Evolutionary conservation across 1,140 invertebrate species (phyloP).

Genomic region (Drosophila elegans): DNA sequence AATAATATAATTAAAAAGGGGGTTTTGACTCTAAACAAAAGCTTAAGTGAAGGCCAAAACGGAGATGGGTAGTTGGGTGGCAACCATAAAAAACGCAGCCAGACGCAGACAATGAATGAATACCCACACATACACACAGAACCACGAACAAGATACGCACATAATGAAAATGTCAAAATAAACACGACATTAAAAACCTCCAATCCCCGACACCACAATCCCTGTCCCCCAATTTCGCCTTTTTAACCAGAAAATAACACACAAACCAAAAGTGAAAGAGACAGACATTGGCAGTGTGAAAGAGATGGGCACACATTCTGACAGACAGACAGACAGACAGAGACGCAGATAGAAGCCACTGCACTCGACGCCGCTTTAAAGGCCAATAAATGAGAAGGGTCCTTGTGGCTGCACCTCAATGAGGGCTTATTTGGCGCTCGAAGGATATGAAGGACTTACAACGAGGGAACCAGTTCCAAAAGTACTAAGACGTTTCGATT

Average conservation of each 20-base stretch:
- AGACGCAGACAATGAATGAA: conserved; percentile 58
- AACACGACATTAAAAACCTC: conserved; percentile 81
- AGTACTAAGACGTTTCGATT: no score
- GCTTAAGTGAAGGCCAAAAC: conserved; percentile 24
- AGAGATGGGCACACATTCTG: conserved; percentile 27
- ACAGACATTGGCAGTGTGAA: conserved; percentile 28
- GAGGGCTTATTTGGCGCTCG: conserved; percentile 41
- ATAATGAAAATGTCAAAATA: conserved; percentile 84
- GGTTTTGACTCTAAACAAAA: conserved; percentile 51
- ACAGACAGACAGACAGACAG: conserved; percentile 20
- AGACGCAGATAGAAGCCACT: conserved; percentile 49
- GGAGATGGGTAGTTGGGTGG: conserved; percentile 6
- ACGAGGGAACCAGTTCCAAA: conserved; percentile 17
- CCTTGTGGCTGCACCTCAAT: conserved; percentile 52
- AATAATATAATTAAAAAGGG: conserved; percentile 63
- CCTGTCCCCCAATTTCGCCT: neutral
- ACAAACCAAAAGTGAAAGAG: conserved; percentile 25
- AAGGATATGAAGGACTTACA: conserved; percentile 22
- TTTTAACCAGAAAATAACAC: conserved; percentile 10
- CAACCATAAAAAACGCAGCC: conserved; percentile 59
- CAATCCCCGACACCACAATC: conserved; percentile 11
- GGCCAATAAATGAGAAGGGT: conserved; percentile 73
- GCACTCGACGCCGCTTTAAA: conserved; percentile 72
- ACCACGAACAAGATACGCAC: conserved; percentile 48
- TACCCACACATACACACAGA: conserved; percentile 35